phyloP scores from a whole-genome alignment of 2,797 vertebrate species.

The Rhynchonycteris naso region DNA sequence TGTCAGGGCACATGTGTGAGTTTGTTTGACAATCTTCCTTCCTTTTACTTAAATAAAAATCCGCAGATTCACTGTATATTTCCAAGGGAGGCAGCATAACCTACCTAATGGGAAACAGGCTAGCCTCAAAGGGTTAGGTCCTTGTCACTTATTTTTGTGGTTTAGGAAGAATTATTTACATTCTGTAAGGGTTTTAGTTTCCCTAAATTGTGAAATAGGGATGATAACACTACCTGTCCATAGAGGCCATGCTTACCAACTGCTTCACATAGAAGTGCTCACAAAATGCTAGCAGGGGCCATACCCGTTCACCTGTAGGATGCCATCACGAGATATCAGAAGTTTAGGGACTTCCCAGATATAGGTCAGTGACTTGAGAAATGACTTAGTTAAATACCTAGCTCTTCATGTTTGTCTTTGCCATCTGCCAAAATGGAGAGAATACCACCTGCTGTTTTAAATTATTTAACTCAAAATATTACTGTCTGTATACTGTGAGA shows the following conservation, averaged over 20 bases:
- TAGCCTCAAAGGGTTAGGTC: not conserved
- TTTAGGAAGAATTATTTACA: not conserved
- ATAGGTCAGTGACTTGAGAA: not conserved
- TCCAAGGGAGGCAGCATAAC: not conserved
- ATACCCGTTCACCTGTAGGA: not conserved
- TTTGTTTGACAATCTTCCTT: too few relatives aligned
- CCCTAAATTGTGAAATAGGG: not conserved
- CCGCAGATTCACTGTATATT: not conserved
- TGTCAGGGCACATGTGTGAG: too few relatives aligned
- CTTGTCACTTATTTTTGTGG: not conserved
- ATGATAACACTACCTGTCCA: not conserved
- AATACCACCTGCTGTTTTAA: not conserved
- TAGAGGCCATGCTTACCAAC: accelerated
- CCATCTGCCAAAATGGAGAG: not conserved
- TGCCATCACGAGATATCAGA: not conserved
- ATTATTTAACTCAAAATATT: not conserved
- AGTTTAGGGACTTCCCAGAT: not conserved
- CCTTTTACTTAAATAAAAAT: not conserved
- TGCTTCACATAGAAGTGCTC: not conserved
- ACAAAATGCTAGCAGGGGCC: not conserved
- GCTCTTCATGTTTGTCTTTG: not conserved
- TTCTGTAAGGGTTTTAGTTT: not conserved
- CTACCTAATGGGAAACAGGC: not conserved
- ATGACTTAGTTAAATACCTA: not conserved
- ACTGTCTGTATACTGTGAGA: not conserved